These are phyloP conservation scores for Stichopus chloronotus DNA, from an alignment of 35 echinoderm and acorn worm genomes.

Conservation along the genomic window DNA sequence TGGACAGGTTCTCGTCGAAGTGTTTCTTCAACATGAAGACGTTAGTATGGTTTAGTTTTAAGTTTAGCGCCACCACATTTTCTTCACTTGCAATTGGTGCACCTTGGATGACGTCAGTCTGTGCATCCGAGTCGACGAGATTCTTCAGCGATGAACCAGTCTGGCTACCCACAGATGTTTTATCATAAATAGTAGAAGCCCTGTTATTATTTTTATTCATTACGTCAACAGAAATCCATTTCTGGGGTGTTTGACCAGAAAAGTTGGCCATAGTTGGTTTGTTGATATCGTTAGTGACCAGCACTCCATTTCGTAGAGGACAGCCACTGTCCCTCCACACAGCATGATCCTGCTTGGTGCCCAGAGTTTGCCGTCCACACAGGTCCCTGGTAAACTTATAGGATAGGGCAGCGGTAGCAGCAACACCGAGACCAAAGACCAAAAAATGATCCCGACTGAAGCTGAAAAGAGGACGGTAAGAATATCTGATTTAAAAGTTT, in stretches of 20 bases:
- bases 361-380: not conserved
- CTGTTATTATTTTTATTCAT: not conserved
- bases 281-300: not conserved
- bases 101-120: not conserved
- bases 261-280: not conserved
- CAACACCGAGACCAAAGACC: not conserved
- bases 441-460: not conserved
- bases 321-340: not conserved
- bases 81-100: no score
- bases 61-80: not conserved
- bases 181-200: not conserved
- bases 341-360: not conserved
- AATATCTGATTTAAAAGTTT: not conserved
- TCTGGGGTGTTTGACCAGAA: not conserved
- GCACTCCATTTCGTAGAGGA: not conserved
- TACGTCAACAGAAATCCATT: not conserved
- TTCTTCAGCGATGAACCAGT: not conserved
- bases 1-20: not conserved
- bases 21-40: slow-evolving; percentile 12
- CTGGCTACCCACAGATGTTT: not conserved
- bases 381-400: slow-evolving; percentile 2
- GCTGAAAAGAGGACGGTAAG: not conserved
- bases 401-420: slow-evolving; percentile 13
- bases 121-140: not conserved
- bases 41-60: not conserved